Evolutionary conservation across 2,797 vertebrate genomes (phyloP), one percentile per base, ranked within the genome.

Genomic region (Falco novaeseelandiae): DNA sequence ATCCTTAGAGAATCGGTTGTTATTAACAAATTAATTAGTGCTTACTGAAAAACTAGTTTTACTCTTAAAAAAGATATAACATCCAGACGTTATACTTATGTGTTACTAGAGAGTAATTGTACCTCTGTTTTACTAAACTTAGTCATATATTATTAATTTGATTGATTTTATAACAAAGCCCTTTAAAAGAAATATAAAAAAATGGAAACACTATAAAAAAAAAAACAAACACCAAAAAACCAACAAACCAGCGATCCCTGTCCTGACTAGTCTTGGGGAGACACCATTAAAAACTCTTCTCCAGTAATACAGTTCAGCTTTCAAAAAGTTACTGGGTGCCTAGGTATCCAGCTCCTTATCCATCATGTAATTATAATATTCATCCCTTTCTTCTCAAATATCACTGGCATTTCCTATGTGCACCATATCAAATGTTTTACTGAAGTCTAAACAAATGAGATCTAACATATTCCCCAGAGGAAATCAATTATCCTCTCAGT

Each of bases 11-110:
- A 49, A 61, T 20, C 57, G 19, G 16, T n/a, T 86, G 7, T 26
- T 78, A 52, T 38, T 71, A 22, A 62, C 61, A 4, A 46, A 80
- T 58, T 48, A 72, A 42, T 57, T 48, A 52, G 5, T n/a, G 19
- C 4, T 48, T n/a, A 22, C 17, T 73, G 5, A 19, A 30, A 58
- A 42, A 34, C 6, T 7, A 36, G 3, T n/a, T 57, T 36, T 66
- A n/a, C 6, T 62, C 25, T 74, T 22, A 34, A 78, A 69, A 69
- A 63, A 16, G 0, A 5, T 2, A 12, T 4, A 54, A 7, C 6
- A 38, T 21, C 6, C 8, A 57, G 17, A 40, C 1, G 18, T 63
- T 61, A n/a, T 2, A 34, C 0, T 61, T 65, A 8, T 0, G 0
- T 40, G 2, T 2, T 58, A 18, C 16, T 59, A 51, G 27, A 71